phyloP scores from a whole-genome alignment of 2,888 invertebrate genomes.

The Tetranychus piercei region DNA sequence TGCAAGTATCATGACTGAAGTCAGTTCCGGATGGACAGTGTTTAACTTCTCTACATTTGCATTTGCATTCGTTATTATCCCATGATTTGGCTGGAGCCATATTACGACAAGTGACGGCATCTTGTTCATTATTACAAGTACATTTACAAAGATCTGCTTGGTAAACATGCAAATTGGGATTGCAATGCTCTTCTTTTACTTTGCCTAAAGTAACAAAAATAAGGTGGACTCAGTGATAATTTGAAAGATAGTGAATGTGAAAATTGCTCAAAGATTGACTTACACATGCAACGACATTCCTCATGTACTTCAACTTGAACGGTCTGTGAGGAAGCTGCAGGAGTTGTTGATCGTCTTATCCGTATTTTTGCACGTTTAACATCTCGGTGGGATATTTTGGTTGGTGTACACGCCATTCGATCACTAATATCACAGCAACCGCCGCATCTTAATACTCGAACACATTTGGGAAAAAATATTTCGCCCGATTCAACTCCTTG shows the following conservation, averaged over 20 bases:
- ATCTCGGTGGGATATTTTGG: background rate
- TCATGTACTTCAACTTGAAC: constrained; percentile 11
- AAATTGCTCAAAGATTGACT: background rate
- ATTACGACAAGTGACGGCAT: background rate
- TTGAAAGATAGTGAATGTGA: background rate
- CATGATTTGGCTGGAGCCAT: background rate
- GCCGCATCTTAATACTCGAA: constrained; percentile 10
- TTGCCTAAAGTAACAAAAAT: background rate
- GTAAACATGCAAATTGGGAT: background rate
- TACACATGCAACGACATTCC: constrained; percentile 11
- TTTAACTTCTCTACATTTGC: background rate
- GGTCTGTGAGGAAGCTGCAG: background rate
- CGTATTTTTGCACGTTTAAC: constrained; percentile 6
- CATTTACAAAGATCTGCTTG: background rate
- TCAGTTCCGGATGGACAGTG: constrained; percentile 11
- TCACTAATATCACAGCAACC: constrained; percentile 11
- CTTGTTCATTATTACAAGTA: background rate
- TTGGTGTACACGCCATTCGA: constrained; percentile 10
- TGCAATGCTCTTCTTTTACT: constrained; percentile 5
- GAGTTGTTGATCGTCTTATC: background rate
- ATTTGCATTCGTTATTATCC: constrained; percentile 7
- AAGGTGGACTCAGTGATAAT: background rate
- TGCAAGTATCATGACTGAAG: constrained; percentile 4
- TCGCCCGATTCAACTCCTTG: background rate
- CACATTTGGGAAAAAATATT: constrained; percentile 8